Conservation (phyloP, 92 coral and sea anemone genomes). For the Paragorgia papillata region DNA sequence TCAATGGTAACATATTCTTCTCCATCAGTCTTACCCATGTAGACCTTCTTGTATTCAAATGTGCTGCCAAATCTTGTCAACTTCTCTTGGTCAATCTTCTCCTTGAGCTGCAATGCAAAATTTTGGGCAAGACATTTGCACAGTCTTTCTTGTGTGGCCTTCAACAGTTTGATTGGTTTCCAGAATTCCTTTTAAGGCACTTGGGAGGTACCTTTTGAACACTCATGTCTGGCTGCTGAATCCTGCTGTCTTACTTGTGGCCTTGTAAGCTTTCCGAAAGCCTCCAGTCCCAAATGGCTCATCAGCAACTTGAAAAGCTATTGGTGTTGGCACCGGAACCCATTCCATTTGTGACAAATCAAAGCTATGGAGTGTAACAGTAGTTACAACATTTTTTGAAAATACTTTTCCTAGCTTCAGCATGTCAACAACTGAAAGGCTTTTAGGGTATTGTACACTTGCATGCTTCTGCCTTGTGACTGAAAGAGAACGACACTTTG, state of each 20-base stretch:
- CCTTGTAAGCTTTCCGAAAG: conserved; percentile 61
- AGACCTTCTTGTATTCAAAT: conserved; percentile 51
- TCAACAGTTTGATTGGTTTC: conserved; percentile 53
- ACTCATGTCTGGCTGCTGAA: conserved; percentile 47
- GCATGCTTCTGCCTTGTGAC: not conserved
- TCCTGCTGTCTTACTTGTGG: conserved; percentile 45
- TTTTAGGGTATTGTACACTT: not conserved
- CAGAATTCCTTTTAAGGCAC: conserved; percentile 48
- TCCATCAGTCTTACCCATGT: conserved; percentile 59
- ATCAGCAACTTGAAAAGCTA: conserved; percentile 37
- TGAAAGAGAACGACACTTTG: not conserved
- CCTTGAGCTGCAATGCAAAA: conserved; percentile 67
- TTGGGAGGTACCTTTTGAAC: conserved; percentile 49
- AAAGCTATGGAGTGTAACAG: not conserved
- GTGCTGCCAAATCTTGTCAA: conserved; percentile 41
- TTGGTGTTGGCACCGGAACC: conserved; percentile 10
- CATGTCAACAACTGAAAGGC: not conserved
- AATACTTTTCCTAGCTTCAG: not conserved
- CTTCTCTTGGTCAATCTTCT: too few species aligned
- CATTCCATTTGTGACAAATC: conserved; percentile 20
- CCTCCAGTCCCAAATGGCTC: conserved; percentile 56
- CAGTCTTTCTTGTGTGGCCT: conserved; percentile 61
- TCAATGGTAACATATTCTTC: conserved; percentile 55
- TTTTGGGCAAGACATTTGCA: conserved; percentile 65
- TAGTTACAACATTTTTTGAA: not conserved